Evolutionary conservation across 1,140 invertebrate genomes (phyloP).

Genomic region (Scaptomyza hsui): DNA sequence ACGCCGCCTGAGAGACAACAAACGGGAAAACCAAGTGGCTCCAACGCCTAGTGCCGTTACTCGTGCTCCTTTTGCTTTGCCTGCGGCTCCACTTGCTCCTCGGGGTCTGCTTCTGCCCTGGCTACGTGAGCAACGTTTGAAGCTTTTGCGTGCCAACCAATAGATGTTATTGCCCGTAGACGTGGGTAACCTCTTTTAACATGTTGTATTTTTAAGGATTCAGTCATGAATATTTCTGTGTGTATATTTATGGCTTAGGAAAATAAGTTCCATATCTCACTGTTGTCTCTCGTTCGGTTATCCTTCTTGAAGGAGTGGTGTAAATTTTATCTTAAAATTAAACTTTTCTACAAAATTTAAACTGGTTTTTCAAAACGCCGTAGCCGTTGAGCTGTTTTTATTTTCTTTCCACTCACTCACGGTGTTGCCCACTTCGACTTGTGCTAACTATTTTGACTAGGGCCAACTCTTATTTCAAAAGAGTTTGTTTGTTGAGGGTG

Average conservation of each 20-base stretch:
- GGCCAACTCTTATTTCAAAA: too few relatives aligned
- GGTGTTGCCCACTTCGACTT: too few relatives aligned
- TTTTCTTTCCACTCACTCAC: too few relatives aligned
- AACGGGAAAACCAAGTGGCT: conserved; percentile 17
- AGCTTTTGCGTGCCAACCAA: conserved; percentile 24
- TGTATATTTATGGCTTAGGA: background rate
- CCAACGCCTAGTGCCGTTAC: conserved; percentile 21
- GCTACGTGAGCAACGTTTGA: conserved; percentile 56
- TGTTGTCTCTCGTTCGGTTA: background rate
- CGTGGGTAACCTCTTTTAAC: background rate
- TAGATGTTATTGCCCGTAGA: conserved; percentile 8
- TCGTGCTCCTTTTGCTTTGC: conserved; percentile 28
- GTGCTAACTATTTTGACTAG: too few relatives aligned
- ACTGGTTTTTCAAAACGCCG: too few relatives aligned
- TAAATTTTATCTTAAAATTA: conserved; percentile 7
- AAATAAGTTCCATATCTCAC: background rate
- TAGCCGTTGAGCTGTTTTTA: too few relatives aligned
- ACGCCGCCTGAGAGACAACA: conserved; percentile 13
- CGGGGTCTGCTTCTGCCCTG: conserved; percentile 53
- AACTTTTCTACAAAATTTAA: background rate
- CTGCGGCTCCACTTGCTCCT: conserved; percentile 1
- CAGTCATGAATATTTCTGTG: background rate
- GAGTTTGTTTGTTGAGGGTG: too few relatives aligned
- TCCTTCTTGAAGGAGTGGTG: background rate
- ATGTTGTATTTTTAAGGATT: conserved; percentile 58